A percentile compares a stretch with the other conserved stretches of the same genome.
Evolutionary conservation across 2,113 vertebrate species (phyloP).

Genomic region (Cettia cetti): DNA sequence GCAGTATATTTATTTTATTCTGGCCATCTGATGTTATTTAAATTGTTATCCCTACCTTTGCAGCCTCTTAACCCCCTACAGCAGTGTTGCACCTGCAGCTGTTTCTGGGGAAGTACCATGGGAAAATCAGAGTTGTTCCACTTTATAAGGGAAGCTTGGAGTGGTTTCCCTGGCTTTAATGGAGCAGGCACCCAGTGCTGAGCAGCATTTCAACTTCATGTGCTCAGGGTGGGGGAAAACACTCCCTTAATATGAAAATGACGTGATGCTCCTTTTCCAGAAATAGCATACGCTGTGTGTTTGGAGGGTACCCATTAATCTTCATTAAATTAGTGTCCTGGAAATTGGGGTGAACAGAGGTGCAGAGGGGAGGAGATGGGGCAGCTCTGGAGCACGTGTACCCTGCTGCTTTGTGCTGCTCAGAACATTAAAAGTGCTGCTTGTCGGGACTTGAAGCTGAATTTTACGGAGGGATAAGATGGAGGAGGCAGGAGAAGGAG

Average conservation of each 20-base stretch:
- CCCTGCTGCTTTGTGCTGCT: not conserved
- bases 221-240: not conserved
- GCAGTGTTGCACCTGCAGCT: not conserved
- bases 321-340: conserved; percentile 26
- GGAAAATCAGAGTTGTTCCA: not conserved
- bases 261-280: not conserved
- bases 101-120: not conserved
- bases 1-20: not conserved
- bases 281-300: not conserved
- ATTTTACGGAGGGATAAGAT: not conserved
- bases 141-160: not conserved
- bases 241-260: conserved; percentile 34
- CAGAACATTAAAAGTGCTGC: not conserved
- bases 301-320: conserved; percentile 20
- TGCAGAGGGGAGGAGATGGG: not conserved
- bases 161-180: not conserved
- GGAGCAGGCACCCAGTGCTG: not conserved
- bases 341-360: not conserved
- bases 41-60: not conserved
- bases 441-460: conserved; percentile 19
- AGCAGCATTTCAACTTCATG: not conserved
- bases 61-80: not conserved
- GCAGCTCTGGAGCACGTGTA: not conserved
- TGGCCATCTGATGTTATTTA: not conserved
- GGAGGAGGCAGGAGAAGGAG: conserved; percentile 4